A percentile compares a stretch with the other conserved stretches of the same genome.
Evolutionary conservation across 2,888 invertebrate species (phyloP).

Genomic region (Thereva nobilitata): DNA sequence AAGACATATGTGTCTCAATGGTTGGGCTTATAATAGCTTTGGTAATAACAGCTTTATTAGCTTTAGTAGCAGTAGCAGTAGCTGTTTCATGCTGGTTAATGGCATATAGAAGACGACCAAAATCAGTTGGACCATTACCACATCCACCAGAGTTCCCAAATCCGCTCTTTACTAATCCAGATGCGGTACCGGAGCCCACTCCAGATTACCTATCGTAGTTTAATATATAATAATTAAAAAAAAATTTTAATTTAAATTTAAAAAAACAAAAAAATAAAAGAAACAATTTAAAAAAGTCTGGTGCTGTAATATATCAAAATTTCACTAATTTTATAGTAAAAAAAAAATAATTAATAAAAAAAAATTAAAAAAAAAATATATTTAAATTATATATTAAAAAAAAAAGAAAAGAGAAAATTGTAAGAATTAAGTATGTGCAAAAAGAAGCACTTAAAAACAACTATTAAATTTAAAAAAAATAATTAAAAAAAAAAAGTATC

Average conservation of each 20-base stretch:
- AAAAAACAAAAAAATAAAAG: conserved; percentile 39
- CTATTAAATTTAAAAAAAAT: conserved; percentile 39
- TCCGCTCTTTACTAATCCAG: conserved; percentile 83
- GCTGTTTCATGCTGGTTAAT: conserved; percentile 95
- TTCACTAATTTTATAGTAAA: conserved; percentile 18
- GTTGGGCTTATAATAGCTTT: conserved; percentile 90
- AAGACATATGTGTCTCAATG: conserved; percentile 92
- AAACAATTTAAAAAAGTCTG: conserved; percentile 11
- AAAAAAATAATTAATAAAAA: conserved; percentile 14
- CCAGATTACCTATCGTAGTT: conserved; percentile 73
- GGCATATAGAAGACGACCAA: conserved; percentile 87
- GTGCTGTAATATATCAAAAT: conserved; percentile 31
- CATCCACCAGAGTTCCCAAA: conserved; percentile 96
- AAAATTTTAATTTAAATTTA: conserved; percentile 43
- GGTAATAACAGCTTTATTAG: conserved; percentile 87
- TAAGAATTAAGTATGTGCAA: conserved; percentile 50
- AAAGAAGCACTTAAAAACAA: conserved; percentile 45
- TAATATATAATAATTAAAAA: too few species aligned
- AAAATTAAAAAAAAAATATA: conserved; percentile 27
- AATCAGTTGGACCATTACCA: conserved; percentile 85
- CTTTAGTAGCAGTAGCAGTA: conserved; percentile 90
- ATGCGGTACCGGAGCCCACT: conserved; percentile 79
- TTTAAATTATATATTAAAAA: conserved; percentile 39
- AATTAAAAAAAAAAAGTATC: conserved; percentile 43
- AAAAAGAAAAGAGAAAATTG: conserved; percentile 40